These are phyloP conservation scores for Microtus montanus DNA, from an alignment of 2,113 vertebrate genomes.

Conservation along the genomic window DNA sequence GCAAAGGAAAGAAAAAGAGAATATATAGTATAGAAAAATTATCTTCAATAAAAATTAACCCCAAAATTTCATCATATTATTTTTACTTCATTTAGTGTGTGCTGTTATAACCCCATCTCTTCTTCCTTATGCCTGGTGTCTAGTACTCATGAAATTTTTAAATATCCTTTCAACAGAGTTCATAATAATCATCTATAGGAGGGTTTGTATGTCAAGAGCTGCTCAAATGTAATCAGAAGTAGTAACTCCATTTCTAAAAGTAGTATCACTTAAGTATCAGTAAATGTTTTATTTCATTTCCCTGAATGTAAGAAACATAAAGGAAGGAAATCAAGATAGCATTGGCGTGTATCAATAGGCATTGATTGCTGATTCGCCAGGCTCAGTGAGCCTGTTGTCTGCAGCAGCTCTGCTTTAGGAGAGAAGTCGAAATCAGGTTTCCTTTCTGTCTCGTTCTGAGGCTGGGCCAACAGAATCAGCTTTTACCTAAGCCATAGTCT, in stretches of 20 bases:
- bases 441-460: not conserved
- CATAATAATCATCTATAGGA: not conserved
- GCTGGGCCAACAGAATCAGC: not conserved
- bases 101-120: not conserved
- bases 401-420: not conserved
- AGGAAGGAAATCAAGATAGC: not conserved
- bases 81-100: not conserved
- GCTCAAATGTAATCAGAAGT: not conserved
- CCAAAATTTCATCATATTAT: not conserved
- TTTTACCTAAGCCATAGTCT: not conserved
- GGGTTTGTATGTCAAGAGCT: not conserved
- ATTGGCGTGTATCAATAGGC: not conserved
- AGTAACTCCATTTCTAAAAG: not conserved
- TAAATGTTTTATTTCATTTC: not conserved
- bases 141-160: not conserved
- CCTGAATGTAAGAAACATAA: not conserved
- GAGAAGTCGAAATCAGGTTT: not conserved
- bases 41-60: not conserved
- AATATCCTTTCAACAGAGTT: not conserved
- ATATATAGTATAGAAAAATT: not conserved
- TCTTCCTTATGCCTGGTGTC: not conserved
- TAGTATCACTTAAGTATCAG: not conserved
- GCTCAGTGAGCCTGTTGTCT: not conserved
- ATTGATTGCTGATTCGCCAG: not conserved
- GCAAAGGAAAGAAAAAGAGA: not conserved